Evolutionary conservation across 2,888 invertebrate genomes (phyloP).

Genomic region (Harpalus rubripes): DNA sequence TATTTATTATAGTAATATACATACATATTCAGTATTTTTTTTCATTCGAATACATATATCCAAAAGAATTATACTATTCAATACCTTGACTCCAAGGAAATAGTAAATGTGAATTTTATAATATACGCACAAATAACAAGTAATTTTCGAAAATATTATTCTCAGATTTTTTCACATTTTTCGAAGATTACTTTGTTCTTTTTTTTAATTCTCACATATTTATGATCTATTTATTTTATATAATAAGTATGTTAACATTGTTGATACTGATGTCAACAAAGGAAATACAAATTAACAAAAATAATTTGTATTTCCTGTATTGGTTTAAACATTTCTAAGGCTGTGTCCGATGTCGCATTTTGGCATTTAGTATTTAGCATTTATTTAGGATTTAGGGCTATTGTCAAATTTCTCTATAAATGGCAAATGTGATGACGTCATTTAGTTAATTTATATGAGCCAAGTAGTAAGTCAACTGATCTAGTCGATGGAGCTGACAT

Average conservation of each 20-base stretch:
- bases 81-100: slow-evolving; percentile 26
- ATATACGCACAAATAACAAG: slow-evolving; percentile 23
- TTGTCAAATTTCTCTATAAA: no score
- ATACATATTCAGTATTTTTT: neutral
- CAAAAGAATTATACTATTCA: slow-evolving; percentile 7
- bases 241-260: slow-evolving; percentile 9
- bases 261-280: slow-evolving; percentile 9
- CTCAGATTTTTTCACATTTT: neutral
- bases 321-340: slow-evolving; percentile 15
- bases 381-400: no score
- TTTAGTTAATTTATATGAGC: no score
- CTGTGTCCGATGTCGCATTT: no score
- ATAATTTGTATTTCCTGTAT: slow-evolving; percentile 29
- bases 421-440: no score
- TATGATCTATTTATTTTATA: slow-evolving; percentile 16
- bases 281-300: slow-evolving; percentile 41
- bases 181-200: slow-evolving; percentile 30
- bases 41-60: slow-evolving; percentile 3
- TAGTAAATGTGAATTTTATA: slow-evolving; percentile 25
- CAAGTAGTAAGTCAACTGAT: no score
- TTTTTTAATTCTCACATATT: slow-evolving; percentile 11
- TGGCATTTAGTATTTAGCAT: no score
- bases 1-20: neutral
- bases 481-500: no score
- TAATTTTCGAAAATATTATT: slow-evolving; percentile 20